Conservation (phyloP, 2,888 invertebrate species). For the Amphipyra tragopoginis region DNA sequence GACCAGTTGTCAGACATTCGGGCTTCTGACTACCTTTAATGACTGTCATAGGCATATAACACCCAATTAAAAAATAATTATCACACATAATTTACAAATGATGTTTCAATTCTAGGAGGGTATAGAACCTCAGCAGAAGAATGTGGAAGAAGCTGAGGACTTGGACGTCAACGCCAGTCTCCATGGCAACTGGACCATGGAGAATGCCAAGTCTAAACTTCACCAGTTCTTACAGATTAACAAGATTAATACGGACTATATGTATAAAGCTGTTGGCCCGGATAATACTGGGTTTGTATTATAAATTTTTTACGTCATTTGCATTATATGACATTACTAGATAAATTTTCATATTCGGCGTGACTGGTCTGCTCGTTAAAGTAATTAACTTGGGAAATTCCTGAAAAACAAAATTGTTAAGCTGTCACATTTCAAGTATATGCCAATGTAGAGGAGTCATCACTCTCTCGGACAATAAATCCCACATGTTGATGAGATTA, state of each 20-base stretch:
- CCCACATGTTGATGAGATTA: too few species aligned
- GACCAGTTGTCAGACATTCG: too few species aligned
- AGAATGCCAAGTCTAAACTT: slow-evolving; percentile 98
- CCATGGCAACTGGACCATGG: slow-evolving; percentile 99
- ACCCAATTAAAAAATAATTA: too few species aligned
- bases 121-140: slow-evolving; percentile 93
- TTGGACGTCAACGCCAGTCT: slow-evolving; percentile 98
- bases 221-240: slow-evolving; percentile 98
- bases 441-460: too few species aligned
- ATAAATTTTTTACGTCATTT: neutral
- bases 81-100: neutral
- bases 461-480: too few species aligned
- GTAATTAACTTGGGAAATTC: too few species aligned
- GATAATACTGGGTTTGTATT: slow-evolving; percentile 96
- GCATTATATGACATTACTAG: neutral
- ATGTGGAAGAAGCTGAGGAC: slow-evolving; percentile 97
- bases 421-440: too few species aligned
- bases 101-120: slow-evolving; percentile 75
- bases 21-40: too few species aligned
- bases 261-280: slow-evolving; percentile 97
- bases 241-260: slow-evolving; percentile 96
- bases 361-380: too few species aligned
- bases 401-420: too few species aligned
- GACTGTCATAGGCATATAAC: too few species aligned
- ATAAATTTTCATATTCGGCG: too few species aligned